Percentiles rank a stretch among this genome's conserved stretches.
Conservation (phyloP, 2,113 vertebrate genomes). For the Pteruthius melanotis region DNA sequence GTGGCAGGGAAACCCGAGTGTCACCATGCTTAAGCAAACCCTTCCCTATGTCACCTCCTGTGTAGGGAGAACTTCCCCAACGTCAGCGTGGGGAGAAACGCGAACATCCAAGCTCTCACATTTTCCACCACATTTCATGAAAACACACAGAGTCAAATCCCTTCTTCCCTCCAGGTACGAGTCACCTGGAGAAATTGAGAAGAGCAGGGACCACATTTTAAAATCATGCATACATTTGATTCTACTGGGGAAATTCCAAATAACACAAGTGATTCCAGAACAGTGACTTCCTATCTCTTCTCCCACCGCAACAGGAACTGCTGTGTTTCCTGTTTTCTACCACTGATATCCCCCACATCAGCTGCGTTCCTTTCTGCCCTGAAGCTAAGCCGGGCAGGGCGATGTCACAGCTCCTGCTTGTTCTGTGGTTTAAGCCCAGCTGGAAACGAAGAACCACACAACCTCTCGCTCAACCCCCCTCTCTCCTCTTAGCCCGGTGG, state of each 20-base stretch:
- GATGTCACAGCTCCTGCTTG: background rate
- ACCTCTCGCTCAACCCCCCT: fast-evolving
- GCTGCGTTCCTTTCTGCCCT: background rate
- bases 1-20: background rate
- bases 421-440: background rate
- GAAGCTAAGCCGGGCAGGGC: background rate
- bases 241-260: background rate
- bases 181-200: background rate
- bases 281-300: background rate
- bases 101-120: background rate
- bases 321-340: background rate
- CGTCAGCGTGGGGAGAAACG: background rate
- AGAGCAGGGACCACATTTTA: fast-evolving
- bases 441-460: background rate
- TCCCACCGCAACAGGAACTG: background rate
- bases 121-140: background rate
- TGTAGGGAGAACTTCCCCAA: background rate
- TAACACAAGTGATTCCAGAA: background rate
- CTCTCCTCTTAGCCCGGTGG: no score
- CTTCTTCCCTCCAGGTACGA: background rate
- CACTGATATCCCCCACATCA: background rate
- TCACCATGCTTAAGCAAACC: background rate
- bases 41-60: background rate
- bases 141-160: fast-evolving
- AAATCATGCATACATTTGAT: background rate